Percentiles rank a stretch among this genome's conserved stretches.
phyloP scores from a whole-genome alignment of 2,797 vertebrate species.

The Dermochelys coriacea region DNA sequence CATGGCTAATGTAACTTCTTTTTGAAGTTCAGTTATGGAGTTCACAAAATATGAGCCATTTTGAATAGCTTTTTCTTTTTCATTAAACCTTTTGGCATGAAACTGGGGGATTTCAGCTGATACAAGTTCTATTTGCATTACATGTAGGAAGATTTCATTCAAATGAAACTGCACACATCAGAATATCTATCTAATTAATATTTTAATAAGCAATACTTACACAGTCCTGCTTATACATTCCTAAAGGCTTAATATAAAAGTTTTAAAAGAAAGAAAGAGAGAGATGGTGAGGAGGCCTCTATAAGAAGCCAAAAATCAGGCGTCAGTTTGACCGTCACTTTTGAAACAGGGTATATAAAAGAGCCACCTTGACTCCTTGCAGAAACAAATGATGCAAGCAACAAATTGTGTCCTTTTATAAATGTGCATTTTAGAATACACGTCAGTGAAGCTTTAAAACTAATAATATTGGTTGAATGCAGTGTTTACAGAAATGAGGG shows the following conservation, averaged over 20 bases:
- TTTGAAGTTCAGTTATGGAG: constrained; percentile 64
- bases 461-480: constrained; percentile 57
- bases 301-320: constrained; percentile 70
- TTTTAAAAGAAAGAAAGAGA: constrained; percentile 63
- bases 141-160: constrained; percentile 76
- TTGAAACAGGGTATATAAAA: constrained; percentile 36
- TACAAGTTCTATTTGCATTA: constrained; percentile 71
- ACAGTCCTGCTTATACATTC: constrained; percentile 79
- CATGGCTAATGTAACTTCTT: constrained; percentile 72
- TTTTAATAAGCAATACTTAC: constrained; percentile 79
- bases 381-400: background rate
- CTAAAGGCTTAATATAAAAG: constrained; percentile 79
- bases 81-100: constrained; percentile 45
- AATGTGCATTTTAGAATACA: background rate
- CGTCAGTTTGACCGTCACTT: constrained; percentile 40
- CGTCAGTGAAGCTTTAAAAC: constrained; percentile 43
- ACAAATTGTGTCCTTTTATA: constrained; percentile 12
- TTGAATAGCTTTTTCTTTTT: constrained; percentile 43
- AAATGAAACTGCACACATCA: constrained; percentile 76
- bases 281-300: constrained; percentile 69
- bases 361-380: constrained; percentile 34
- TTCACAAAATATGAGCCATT: constrained; percentile 62
- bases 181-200: constrained; percentile 78
- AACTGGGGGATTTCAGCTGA: constrained; percentile 29
- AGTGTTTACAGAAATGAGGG: constrained; percentile 38